phyloP scores from a whole-genome alignment of 2,888 invertebrate species.

The Drosophila melanosoma region DNA sequence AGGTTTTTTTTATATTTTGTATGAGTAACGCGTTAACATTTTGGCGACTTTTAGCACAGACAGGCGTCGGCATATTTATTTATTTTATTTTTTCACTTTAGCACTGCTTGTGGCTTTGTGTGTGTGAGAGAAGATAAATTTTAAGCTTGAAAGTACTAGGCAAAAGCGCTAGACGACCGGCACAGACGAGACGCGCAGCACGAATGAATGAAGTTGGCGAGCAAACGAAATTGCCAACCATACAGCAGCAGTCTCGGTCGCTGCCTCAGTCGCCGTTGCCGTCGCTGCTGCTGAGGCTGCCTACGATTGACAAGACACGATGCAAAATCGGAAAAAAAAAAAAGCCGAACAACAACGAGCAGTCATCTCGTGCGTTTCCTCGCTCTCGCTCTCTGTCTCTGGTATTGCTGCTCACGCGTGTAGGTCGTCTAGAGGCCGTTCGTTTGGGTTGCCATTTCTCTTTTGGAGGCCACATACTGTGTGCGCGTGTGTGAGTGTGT shows the following conservation, averaged over 20 bases:
- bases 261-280: neutral
- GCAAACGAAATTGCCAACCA: constrained; percentile 48
- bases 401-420: constrained; percentile 69
- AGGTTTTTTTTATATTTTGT: constrained; percentile 48
- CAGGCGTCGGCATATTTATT: constrained; percentile 52
- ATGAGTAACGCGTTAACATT: constrained; percentile 63
- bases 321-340: constrained; percentile 8
- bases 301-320: constrained; percentile 28
- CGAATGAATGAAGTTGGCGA: constrained; percentile 81
- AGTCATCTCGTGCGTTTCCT: constrained; percentile 13
- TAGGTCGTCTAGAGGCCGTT: constrained; percentile 84
- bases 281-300: constrained; percentile 6
- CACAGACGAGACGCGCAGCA: constrained; percentile 74
- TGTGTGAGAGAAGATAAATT: constrained; percentile 26
- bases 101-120: constrained; percentile 61
- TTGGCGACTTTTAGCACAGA: constrained; percentile 57
- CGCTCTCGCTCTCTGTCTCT: constrained; percentile 21
- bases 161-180: constrained; percentile 57
- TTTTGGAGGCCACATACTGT: constrained; percentile 41
- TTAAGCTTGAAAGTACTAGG: constrained; percentile 18
- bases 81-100: constrained; percentile 45
- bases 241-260: constrained; percentile 23
- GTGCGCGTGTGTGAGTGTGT: neutral
- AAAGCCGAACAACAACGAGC: constrained; percentile 16
- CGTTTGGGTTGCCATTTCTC: constrained; percentile 49